Evolutionary conservation across 2,113 vertebrate species (phyloP).

Genomic region (Heptranchias perlo): DNA sequence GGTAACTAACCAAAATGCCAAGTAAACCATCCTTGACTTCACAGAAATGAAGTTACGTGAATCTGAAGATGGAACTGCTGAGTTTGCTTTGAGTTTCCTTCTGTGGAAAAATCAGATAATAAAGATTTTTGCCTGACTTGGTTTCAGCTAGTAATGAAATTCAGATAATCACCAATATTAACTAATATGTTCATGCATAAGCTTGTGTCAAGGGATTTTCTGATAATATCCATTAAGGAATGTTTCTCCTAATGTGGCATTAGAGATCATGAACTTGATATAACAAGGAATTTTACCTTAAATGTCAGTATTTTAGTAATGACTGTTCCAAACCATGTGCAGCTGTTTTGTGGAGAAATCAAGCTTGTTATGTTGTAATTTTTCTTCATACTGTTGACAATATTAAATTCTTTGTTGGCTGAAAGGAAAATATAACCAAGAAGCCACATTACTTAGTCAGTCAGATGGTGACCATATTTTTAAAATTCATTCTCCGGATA

Average conservation of each 20-base stretch:
- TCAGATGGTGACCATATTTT: neutral
- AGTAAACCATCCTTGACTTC: neutral
- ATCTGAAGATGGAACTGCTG: neutral
- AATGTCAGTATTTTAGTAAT: too few species aligned
- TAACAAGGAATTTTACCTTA: neutral
- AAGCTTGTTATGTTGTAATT: neutral
- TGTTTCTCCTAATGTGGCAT: neutral
- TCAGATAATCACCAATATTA: slow-evolving; percentile 25
- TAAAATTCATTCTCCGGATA: neutral
- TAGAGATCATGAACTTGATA: neutral
- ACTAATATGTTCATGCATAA: neutral
- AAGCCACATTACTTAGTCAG: neutral
- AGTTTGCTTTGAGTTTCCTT: neutral
- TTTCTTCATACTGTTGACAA: neutral
- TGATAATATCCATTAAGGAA: neutral
- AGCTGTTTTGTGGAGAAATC: neutral
- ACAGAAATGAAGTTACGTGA: neutral
- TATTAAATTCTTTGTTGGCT: neutral
- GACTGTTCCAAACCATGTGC: neutral
- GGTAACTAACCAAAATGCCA: slow-evolving; percentile 20
- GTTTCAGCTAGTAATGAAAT: neutral
- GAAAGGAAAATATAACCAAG: neutral
- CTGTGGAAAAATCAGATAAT: neutral
- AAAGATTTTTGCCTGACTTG: neutral
- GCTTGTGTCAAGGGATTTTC: neutral